Evolutionary conservation across 2,113 vertebrate species (phyloP).

Genomic region (Pyrgilauda ruficollis): DNA sequence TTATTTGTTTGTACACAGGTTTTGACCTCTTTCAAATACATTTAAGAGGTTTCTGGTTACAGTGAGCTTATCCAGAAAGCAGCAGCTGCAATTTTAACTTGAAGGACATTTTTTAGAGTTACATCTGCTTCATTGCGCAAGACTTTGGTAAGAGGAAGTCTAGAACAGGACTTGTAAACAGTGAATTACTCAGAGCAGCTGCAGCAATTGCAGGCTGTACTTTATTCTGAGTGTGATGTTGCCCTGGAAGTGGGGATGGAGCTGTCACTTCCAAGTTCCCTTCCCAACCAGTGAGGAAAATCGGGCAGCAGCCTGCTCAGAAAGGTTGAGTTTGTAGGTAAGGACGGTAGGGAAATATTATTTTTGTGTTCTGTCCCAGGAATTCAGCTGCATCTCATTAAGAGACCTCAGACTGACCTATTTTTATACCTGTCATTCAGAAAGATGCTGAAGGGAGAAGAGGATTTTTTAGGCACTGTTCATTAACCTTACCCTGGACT

Average conservation of each 20-base stretch:
- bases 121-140: background rate
- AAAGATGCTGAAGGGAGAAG: background rate
- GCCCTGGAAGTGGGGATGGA: background rate
- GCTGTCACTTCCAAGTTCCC: background rate
- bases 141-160: background rate
- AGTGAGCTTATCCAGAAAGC: background rate
- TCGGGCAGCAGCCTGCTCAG: background rate
- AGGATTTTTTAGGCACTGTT: background rate
- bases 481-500: background rate
- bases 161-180: background rate
- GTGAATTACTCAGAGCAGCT: background rate
- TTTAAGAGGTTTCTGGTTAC: background rate
- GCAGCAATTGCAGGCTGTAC: background rate
- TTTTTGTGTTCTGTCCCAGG: background rate
- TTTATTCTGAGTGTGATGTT: background rate
- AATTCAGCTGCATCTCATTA: background rate
- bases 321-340: background rate
- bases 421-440: background rate
- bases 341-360: background rate
- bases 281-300: background rate
- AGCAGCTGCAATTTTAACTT: background rate
- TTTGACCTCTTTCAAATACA: background rate
- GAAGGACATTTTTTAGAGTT: background rate
- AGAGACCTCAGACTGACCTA: background rate
- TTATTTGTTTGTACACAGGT: background rate